Conservation (phyloP, 1,140 invertebrate species). For the Brachionus calyciflorus region DNA sequence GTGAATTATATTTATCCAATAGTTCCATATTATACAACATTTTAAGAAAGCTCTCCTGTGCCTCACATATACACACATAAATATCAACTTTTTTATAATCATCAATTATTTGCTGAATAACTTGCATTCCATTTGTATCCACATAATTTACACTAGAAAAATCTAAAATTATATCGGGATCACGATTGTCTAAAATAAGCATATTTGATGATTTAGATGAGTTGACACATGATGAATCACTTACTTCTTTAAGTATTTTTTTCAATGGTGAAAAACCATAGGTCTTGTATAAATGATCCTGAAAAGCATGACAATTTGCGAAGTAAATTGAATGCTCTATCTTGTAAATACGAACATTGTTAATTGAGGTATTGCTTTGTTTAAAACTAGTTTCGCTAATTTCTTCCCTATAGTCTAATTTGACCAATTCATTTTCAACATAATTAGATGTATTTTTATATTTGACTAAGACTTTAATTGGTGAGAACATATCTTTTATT, state of each 20-base stretch:
- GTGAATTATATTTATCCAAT: background rate
- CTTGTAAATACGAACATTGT: conserved; percentile 1
- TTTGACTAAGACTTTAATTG: conserved; percentile 7
- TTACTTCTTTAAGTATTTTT: background rate
- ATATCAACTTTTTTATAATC: conserved; percentile 11
- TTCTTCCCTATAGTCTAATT: background rate
- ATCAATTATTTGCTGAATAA: conserved; percentile 10
- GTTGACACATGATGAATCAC: background rate
- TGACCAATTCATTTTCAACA: background rate
- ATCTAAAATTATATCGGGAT: background rate
- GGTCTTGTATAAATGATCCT: background rate
- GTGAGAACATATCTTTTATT: background rate
- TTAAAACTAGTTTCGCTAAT: conserved; percentile 15
- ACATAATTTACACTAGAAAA: conserved; percentile 39
- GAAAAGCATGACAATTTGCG: conserved; percentile 17
- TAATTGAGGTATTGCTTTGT: background rate
- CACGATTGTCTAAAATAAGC: background rate
- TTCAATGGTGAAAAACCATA: conserved; percentile 9
- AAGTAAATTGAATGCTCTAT: conserved; percentile 19
- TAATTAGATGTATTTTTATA: conserved; percentile 22
- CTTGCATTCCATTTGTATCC: conserved; percentile 26
- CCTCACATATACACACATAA: background rate
- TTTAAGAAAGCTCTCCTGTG: conserved; percentile 7
- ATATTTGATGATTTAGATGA: background rate
- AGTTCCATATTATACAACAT: conserved; percentile 1